Evolutionary conservation across 2,888 invertebrate species (phyloP).

Genomic region (Choreutis nemorana): DNA sequence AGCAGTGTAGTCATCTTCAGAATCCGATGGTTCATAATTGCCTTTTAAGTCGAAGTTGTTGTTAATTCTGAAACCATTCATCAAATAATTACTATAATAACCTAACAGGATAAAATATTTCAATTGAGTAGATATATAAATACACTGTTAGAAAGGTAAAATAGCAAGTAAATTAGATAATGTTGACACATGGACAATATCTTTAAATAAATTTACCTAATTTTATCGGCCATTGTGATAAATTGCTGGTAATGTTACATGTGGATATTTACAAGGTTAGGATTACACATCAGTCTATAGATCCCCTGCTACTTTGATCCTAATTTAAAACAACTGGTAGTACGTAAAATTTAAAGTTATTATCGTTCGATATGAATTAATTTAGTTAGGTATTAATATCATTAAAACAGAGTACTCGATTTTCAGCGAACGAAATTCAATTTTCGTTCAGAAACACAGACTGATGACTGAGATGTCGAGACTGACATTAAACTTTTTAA

Average conservation of each 20-base stretch:
- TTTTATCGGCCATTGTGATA: slow-evolving; percentile 39
- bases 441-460: too few relatives aligned
- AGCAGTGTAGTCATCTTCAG: slow-evolving; percentile 76
- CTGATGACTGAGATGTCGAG: too few relatives aligned
- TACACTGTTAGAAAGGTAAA: slow-evolving; percentile 2
- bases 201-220: slow-evolving; percentile 39
- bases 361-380: too few relatives aligned
- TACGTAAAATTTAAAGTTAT: too few relatives aligned
- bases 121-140: background rate
- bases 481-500: too few relatives aligned
- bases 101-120: background rate
- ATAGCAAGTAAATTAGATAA: background rate
- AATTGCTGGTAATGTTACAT: slow-evolving; percentile 4
- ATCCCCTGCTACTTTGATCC: too few relatives aligned
- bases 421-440: too few relatives aligned
- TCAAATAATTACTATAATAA: too few relatives aligned
- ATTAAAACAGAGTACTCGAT: too few relatives aligned
- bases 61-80: slow-evolving; percentile 45
- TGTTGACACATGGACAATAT: background rate
- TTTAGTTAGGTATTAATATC: too few relatives aligned
- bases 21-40: slow-evolving; percentile 72
- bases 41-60: slow-evolving; percentile 50
- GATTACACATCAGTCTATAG: too few relatives aligned
- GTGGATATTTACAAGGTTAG: slow-evolving; percentile 8
- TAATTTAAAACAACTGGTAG: too few relatives aligned